A percentile compares a stretch with the other conserved stretches of the same genome.
These are phyloP conservation scores for Myiotriccus ornatus DNA, from an alignment of 2,797 vertebrate genomes.

Conservation along the genomic window DNA sequence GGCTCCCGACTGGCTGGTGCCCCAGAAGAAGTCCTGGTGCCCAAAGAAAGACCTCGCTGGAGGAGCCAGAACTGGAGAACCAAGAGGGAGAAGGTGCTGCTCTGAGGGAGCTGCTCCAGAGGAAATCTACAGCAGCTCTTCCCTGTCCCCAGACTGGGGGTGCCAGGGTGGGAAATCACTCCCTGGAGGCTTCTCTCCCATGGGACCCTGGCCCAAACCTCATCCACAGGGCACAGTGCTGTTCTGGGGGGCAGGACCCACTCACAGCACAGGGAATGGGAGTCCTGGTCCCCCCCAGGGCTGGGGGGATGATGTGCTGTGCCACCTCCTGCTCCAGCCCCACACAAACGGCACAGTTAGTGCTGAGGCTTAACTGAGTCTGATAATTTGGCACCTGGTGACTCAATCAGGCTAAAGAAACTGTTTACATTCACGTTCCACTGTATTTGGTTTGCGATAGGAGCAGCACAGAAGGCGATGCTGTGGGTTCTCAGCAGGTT, in stretches of 20 bases:
- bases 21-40: not conserved
- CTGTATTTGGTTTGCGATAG: constrained; percentile 38
- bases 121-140: not conserved
- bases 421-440: constrained; percentile 49
- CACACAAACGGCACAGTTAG: not conserved
- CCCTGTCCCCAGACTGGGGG: not conserved
- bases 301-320: not conserved
- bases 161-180: not conserved
- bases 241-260: fast-evolving
- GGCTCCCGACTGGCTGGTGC: fast-evolving
- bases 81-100: not conserved
- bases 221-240: not conserved
- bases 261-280: fast-evolving
- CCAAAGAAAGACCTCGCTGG: not conserved
- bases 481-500: constrained; percentile 1
- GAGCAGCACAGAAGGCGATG: not conserved
- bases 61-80: not conserved
- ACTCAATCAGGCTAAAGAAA: not conserved
- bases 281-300: too few species aligned
- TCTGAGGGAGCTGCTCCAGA: not conserved
- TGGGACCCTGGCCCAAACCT: not conserved
- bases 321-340: not conserved
- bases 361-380: not conserved
- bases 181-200: not conserved
- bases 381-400: constrained; percentile 61